phyloP scores from a whole-genome alignment of 2,797 vertebrate genomes.

The Aplochiton taeniatus region DNA sequence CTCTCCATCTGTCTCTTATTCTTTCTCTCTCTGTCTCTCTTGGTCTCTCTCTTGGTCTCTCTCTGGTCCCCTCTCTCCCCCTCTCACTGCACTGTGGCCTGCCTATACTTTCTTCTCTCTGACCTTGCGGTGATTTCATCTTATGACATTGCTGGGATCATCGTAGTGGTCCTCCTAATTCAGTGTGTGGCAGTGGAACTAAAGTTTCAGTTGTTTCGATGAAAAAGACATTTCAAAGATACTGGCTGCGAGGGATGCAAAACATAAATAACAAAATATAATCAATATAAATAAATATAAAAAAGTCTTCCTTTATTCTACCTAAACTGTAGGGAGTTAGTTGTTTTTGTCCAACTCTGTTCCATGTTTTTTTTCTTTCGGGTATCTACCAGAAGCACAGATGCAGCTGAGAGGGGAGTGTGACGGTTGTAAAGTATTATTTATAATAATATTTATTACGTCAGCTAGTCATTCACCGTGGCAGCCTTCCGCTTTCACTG shows the following conservation, averaged over 20 bases:
- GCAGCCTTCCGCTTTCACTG: conserved; percentile 26
- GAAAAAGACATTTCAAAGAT: no score
- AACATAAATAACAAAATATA: no score
- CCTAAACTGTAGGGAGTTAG: no score
- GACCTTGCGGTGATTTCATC: conserved; percentile 37
- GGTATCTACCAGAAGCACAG: no score
- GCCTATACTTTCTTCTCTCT: conserved; percentile 42
- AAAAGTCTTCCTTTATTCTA: no score
- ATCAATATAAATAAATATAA: no score
- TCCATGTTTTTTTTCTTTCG: no score
- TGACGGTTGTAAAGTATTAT: neutral
- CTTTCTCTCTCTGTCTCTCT: conserved; percentile 30
- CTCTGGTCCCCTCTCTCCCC: conserved; percentile 24
- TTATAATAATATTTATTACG: conserved; percentile 30
- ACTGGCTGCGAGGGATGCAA: no score
- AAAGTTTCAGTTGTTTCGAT: no score
- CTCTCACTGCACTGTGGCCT: no score
- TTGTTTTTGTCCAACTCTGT: no score
- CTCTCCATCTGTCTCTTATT: conserved; percentile 8
- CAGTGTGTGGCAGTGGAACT: neutral
- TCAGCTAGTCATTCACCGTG: conserved; percentile 35
- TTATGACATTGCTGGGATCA: no score
- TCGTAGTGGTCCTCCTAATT: conserved; percentile 18
- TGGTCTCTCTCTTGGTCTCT: conserved; percentile 46
- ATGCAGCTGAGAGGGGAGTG: neutral